These are phyloP conservation scores for Castor canadensis DNA, from an alignment of 2,113 vertebrate genomes.

Conservation along the genomic window DNA sequence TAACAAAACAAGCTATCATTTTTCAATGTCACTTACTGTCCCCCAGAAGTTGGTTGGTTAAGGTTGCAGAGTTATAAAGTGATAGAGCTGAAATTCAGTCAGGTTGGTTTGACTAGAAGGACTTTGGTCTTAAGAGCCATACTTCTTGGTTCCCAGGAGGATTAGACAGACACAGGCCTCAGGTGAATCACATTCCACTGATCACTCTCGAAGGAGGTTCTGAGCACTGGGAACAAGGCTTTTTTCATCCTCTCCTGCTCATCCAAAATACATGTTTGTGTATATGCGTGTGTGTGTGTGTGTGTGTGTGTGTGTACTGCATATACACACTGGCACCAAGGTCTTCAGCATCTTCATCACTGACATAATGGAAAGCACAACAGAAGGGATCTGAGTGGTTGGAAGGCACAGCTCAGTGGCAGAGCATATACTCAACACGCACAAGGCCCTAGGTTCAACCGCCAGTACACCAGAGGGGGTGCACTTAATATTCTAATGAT, in stretches of 20 bases:
- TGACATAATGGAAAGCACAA: not conserved
- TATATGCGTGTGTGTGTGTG: no score
- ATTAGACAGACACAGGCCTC: not conserved
- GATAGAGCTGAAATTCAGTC: not conserved
- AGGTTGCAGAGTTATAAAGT: not conserved
- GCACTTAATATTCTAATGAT: not conserved
- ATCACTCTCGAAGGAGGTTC: not conserved
- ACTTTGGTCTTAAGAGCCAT: not conserved
- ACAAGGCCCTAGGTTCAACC: not conserved
- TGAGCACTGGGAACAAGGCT: not conserved
- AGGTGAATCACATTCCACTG: not conserved
- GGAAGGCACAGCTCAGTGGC: not conserved
- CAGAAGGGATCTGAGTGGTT: not conserved
- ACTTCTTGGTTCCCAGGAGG: no score
- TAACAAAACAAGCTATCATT: not conserved
- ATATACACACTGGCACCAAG: not conserved
- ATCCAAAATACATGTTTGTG: not conserved
- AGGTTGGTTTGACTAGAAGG: not conserved
- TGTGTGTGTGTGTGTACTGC: no score
- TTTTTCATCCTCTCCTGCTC: not conserved
- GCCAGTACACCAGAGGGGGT: not conserved
- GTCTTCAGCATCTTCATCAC: not conserved
- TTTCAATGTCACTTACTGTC: not conserved
- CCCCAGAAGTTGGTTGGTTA: not conserved
- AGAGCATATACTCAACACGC: rapidly evolving